These are phyloP conservation scores for Cichlasoma orientale DNA, from an alignment of 2,797 vertebrate genomes.

Conservation along the genomic window DNA sequence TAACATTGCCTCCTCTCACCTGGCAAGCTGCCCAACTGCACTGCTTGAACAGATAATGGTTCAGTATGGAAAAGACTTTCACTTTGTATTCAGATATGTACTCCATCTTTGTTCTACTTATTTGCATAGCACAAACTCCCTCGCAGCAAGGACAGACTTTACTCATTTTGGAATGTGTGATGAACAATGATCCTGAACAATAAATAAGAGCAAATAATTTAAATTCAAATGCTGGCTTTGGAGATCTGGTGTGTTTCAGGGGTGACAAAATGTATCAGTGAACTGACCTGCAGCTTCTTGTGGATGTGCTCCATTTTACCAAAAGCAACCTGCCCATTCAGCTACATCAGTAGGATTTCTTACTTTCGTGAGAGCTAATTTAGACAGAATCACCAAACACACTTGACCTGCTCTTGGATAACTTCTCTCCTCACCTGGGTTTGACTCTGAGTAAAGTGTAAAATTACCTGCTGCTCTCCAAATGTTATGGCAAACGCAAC, in stretches of 20 bases:
- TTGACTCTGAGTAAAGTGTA: not conserved
- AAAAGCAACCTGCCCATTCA: slow-evolving; percentile 24
- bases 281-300: slow-evolving; percentile 32
- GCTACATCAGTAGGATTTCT: slow-evolving; percentile 17
- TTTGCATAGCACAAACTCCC: slow-evolving; percentile 23
- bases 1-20: not conserved
- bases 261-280: slow-evolving; percentile 27
- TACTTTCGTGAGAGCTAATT: slow-evolving; percentile 14
- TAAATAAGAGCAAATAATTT: slow-evolving; percentile 39
- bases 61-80: not conserved
- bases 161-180: slow-evolving; percentile 30
- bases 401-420: not conserved
- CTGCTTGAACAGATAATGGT: not conserved
- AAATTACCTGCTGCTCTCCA: not conserved
- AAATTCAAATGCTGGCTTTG: slow-evolving; percentile 36
- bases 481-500: not conserved
- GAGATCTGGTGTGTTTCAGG: slow-evolving; percentile 21
- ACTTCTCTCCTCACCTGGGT: not conserved
- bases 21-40: not conserved
- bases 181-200: slow-evolving; percentile 42
- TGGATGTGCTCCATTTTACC: slow-evolving; percentile 19
- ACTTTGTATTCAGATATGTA: slow-evolving; percentile 15
- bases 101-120: slow-evolving; percentile 30
- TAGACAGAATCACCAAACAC: not conserved
- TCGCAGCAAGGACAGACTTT: slow-evolving; percentile 50